Base-by-base conservation (phyloP, 2,888 invertebrate species). In the Galerucella pusilla region DNA sequence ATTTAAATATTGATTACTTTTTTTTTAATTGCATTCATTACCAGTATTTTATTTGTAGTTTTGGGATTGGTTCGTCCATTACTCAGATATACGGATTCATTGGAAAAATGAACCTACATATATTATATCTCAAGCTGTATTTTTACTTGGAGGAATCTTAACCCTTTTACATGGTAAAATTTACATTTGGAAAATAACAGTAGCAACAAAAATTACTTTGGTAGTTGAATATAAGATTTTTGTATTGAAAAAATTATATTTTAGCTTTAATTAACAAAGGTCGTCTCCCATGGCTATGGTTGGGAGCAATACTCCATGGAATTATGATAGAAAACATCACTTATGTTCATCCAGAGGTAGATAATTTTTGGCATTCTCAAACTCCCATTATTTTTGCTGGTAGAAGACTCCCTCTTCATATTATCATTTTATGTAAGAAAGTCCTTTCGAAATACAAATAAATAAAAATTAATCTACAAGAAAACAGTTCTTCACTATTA, bases 351-450 rank as follows among this genome's bases (percentile, higher is more conserved):
- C 94, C 94, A 0, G 93, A 94, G 77, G 92, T 93, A 76, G 94
- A 95, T 87, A 95, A 94, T 85, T 95, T 94, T 86, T 96, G 95
- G 95, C 95, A 95, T 84, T 93, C 94, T 0, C 94, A 93, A 87
- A 91, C 93, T 1, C 92, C 93, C 0, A 85, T 95, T 42, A 93
- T 94, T 78, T 89, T 95, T 75, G 86, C 94, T 25, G 94, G 94
- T 7, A 88, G 91, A 49, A 89, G 95, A 63, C 87, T 94, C 69
- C 95, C 95, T 0, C 85, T 95, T 0, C 94, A 95, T 83, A 93
- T 95, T 68, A 87, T 93, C 35, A 84, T 93, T 7, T 83, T 94
- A 45, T 95, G 94, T 94, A 89, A 91, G 80, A n/a, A n/a, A n/a
- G n/a, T n/a, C n/a, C n/a, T 35, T 11, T 46, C 46, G 11, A n/a